Conservation (phyloP, 1,140 invertebrate genomes). For the Drosophila burlai region DNA sequence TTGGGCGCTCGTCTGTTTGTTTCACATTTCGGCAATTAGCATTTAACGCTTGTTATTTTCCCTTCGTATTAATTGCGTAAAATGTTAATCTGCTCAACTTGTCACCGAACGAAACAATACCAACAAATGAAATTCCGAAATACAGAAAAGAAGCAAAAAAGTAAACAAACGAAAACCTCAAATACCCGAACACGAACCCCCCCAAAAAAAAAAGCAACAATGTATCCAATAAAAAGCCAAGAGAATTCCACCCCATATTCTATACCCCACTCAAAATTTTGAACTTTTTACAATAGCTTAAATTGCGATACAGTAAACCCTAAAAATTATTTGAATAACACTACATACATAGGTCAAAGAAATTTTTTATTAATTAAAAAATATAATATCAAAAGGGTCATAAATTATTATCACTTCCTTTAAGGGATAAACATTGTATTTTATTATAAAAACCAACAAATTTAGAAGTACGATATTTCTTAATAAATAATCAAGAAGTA, state of each 20-base stretch:
- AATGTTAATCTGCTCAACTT: constrained; percentile 60
- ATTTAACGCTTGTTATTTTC: constrained; percentile 29
- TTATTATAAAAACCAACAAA: background rate
- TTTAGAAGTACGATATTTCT: background rate
- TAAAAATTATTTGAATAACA: no score
- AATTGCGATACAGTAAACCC: background rate
- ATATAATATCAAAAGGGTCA: no score
- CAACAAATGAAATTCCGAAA: constrained; percentile 12
- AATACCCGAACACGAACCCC: constrained; percentile 2
- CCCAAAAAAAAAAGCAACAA: constrained; percentile 1
- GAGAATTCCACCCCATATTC: background rate
- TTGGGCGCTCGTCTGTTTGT: constrained; percentile 21
- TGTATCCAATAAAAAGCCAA: background rate
- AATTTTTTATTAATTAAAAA: no score
- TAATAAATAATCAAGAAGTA: no score
- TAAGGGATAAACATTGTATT: background rate
- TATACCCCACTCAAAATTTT: background rate
- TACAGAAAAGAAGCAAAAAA: constrained; percentile 6
- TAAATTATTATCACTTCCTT: background rate
- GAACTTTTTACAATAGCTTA: constrained; percentile 19
- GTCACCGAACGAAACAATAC: constrained; percentile 27
- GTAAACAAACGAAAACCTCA: constrained; percentile 16
- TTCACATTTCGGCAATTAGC: constrained; percentile 58
- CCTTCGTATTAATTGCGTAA: constrained; percentile 52
- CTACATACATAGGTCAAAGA: no score